These are phyloP conservation scores for Aphidius gifuensis DNA, from an alignment of 1,140 invertebrate genomes.

Conservation along the genomic window DNA sequence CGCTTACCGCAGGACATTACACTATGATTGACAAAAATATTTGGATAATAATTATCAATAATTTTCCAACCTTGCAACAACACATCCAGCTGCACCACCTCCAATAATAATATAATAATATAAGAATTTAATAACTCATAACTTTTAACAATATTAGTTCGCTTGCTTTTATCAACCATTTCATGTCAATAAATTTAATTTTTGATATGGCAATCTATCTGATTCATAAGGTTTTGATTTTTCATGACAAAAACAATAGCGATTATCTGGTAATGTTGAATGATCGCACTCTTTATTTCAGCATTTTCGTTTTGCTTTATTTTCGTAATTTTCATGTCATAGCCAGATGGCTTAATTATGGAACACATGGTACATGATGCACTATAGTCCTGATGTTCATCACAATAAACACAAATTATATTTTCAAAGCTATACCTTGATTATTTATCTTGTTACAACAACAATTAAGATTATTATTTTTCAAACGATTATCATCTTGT, in stretches of 20 bases:
- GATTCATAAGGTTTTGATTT: slow-evolving; percentile 25
- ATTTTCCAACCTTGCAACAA: slow-evolving; percentile 77
- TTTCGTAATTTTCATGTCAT: slow-evolving; percentile 33
- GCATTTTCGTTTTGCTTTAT: slow-evolving; percentile 29
- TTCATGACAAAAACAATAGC: slow-evolving; percentile 25
- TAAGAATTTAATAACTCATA: slow-evolving; percentile 50
- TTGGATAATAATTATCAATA: slow-evolving; percentile 12
- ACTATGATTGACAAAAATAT: neutral
- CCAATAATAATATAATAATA: slow-evolving; percentile 86
- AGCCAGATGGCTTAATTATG: slow-evolving; percentile 24
- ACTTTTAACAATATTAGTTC: neutral
- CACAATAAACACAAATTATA: slow-evolving; percentile 35
- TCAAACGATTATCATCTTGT: too few relatives aligned
- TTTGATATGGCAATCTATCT: slow-evolving; percentile 36
- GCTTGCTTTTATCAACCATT: slow-evolving; percentile 3
- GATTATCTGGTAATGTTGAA: slow-evolving; percentile 18
- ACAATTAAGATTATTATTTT: too few relatives aligned
- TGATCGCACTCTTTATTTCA: slow-evolving; percentile 23
- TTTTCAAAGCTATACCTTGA: too few relatives aligned
- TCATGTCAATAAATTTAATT: slow-evolving; percentile 27
- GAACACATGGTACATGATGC: slow-evolving; percentile 9
- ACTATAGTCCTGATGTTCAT: slow-evolving; percentile 28
- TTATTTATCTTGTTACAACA: too few relatives aligned
- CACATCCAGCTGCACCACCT: slow-evolving; percentile 88
- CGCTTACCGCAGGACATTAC: too few relatives aligned